Evolutionary conservation across 2,113 vertebrate species (phyloP).

Genomic region (Sinocyclocheilus maitianheensis): DNA sequence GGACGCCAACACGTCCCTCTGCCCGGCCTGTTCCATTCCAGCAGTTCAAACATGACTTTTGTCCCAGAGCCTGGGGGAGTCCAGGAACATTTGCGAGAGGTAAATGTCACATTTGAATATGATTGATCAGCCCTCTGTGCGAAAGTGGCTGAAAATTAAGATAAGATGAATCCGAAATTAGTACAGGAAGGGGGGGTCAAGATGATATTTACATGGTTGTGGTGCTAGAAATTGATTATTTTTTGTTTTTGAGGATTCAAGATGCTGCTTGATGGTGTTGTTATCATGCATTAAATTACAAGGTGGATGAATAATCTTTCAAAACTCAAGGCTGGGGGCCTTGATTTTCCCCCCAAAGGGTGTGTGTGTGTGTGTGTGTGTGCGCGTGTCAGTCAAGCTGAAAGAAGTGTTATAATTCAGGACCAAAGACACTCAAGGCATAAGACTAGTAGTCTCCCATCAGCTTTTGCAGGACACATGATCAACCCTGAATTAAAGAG

Average conservation of each 20-base stretch:
- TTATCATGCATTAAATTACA: slow-evolving; percentile 21
- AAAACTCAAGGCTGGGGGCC: slow-evolving; percentile 1
- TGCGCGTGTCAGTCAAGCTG: background rate
- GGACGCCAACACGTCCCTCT: background rate
- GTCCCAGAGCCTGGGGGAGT: slow-evolving; percentile 55
- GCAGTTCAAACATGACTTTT: slow-evolving; percentile 60
- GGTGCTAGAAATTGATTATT: slow-evolving; percentile 2
- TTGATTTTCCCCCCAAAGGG: background rate
- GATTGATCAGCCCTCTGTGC: slow-evolving; percentile 50
- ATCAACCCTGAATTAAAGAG: slow-evolving; percentile 6
- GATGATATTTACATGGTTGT: slow-evolving; percentile 29
- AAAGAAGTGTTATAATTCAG: background rate
- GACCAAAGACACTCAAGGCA: background rate
- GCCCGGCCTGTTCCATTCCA: slow-evolving; percentile 29
- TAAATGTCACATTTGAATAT: slow-evolving; percentile 63
- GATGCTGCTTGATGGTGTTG: background rate
- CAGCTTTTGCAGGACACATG: slow-evolving; percentile 10
- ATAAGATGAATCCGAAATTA: slow-evolving; percentile 36
- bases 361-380: too few species aligned
- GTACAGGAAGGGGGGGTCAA: background rate
- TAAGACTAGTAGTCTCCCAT: background rate
- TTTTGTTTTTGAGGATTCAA: background rate
- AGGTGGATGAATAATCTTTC: slow-evolving; percentile 24
- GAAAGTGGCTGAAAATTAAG: slow-evolving; percentile 48
- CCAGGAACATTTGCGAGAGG: slow-evolving; percentile 57